Conservation (phyloP, 1,140 invertebrate species). For the Listronotus oregonensis region DNA sequence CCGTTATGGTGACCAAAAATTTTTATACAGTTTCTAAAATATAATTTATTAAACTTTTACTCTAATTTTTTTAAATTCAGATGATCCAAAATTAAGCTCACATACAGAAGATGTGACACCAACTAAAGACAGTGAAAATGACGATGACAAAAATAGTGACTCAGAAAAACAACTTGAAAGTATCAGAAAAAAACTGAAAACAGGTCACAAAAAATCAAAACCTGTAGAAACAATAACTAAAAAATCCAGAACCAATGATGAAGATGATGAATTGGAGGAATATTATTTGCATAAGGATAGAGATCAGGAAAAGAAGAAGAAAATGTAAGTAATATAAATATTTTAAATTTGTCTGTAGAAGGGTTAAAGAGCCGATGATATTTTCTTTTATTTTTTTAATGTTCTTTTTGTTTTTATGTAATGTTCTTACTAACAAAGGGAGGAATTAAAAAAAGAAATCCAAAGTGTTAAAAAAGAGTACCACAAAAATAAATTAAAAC, state of each 20-base stretch:
- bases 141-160: slow-evolving; percentile 54
- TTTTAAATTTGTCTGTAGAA: no score
- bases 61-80: slow-evolving; percentile 38
- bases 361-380: no score
- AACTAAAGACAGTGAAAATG: slow-evolving; percentile 49
- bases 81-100: slow-evolving; percentile 88
- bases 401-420: slow-evolving; percentile 22
- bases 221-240: not conserved
- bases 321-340: slow-evolving; percentile 60
- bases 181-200: slow-evolving; percentile 60
- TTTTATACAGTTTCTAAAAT: no score
- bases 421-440: slow-evolving; percentile 61
- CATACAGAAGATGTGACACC: slow-evolving; percentile 59
- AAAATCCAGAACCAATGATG: slow-evolving; percentile 38
- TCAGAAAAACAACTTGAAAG: slow-evolving; percentile 61
- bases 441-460: slow-evolving; percentile 78
- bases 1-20: no score
- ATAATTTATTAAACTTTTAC: no score
- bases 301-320: slow-evolving; percentile 67
- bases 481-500: slow-evolving; percentile 66
- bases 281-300: slow-evolving; percentile 66
- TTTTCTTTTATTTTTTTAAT: no score
- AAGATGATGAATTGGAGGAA: slow-evolving; percentile 44
- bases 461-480: slow-evolving; percentile 73
- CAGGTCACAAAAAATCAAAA: slow-evolving; percentile 52